Evolutionary conservation across 2,888 invertebrate species (phyloP).

Genomic region (Drosophila emarginata): DNA sequence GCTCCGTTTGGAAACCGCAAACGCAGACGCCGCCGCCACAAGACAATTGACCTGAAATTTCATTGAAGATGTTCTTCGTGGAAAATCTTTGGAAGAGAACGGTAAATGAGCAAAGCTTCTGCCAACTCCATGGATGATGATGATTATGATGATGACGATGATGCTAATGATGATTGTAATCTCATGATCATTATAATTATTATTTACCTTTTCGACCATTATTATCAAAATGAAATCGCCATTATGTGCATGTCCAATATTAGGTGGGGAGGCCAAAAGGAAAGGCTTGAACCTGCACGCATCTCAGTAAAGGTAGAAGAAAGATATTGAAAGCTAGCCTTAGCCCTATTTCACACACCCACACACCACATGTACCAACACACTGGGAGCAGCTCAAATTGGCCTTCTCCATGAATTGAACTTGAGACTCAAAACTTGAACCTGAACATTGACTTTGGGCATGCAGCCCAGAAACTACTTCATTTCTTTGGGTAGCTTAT

Average conservation of each 20-base stretch:
- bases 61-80: slow-evolving; percentile 70
- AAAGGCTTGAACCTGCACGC: slow-evolving; percentile 33
- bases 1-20: slow-evolving; percentile 40
- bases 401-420: slow-evolving; percentile 14
- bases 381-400: slow-evolving; percentile 32
- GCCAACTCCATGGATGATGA: slow-evolving; percentile 62
- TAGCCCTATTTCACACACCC: slow-evolving; percentile 74
- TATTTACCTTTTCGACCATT: slow-evolving; percentile 72
- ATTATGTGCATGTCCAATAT: slow-evolving; percentile 40
- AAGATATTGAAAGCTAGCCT: slow-evolving; percentile 17
- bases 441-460: slow-evolving; percentile 6
- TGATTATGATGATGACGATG: slow-evolving; percentile 9
- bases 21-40: slow-evolving; percentile 53
- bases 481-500: not conserved
- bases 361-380: slow-evolving; percentile 21
- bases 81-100: slow-evolving; percentile 65
- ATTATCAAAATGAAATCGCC: slow-evolving; percentile 79
- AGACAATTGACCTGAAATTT: slow-evolving; percentile 78
- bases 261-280: not conserved
- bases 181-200: slow-evolving; percentile 78
- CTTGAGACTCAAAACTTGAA: slow-evolving; percentile 24
- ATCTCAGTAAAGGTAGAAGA: not conserved
- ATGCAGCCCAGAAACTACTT: not conserved
- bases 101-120: slow-evolving; percentile 59
- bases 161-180: slow-evolving; percentile 67